Evolutionary conservation across 2,888 invertebrate species (phyloP), one percentile per base, ranked within the genome.

Genomic region (Gryllus longicercus): DNA sequence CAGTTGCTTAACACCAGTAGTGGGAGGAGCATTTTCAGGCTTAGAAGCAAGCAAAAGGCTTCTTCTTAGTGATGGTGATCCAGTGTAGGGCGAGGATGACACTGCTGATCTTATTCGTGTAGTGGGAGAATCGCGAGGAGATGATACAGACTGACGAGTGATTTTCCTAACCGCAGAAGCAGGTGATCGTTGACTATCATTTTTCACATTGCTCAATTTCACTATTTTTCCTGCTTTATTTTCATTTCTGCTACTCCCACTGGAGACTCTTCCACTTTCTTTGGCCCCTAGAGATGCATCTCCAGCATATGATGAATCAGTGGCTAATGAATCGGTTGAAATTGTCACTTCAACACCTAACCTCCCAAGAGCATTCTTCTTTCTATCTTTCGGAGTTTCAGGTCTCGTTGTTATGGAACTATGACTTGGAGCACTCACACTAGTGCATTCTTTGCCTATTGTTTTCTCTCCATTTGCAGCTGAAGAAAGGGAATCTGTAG

Each of bases 1-100:
- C n/a, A 2, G 21, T 63, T 63, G 63, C n/a, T 63, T 63, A n/a
- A n/a, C 63, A 63, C 16, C 14, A n/a, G 16, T 16, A 63, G 63
- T 14, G n/a, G 63, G n/a, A n/a, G 63, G n/a, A 8, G 63, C n/a
- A n/a, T 77, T 80, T 49, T 80, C 80, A 38, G 78, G 11, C 49
- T 78, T 80, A 23, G 80, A 18, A 12, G 75, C 25, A 11, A 51
- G 38, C 49, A 90, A 84, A 21, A 90, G 86, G 84, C 88, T 90
- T 80, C 89, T 86, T 25, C 90, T 86, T 75, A 90, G 85, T 79
- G 88, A 89, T 3, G 90, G 89, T 80, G 87, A 86, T 8, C 86
- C 86, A 10, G 85, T 85, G 78, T 86, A 86, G 25, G 86, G 85
- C 38, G 84, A 85, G 74, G 81, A 78, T 16, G 81, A 38, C 11